Evolutionary conservation across 2,888 invertebrate genomes (phyloP).

Genomic region (Hydriomena furcata): DNA sequence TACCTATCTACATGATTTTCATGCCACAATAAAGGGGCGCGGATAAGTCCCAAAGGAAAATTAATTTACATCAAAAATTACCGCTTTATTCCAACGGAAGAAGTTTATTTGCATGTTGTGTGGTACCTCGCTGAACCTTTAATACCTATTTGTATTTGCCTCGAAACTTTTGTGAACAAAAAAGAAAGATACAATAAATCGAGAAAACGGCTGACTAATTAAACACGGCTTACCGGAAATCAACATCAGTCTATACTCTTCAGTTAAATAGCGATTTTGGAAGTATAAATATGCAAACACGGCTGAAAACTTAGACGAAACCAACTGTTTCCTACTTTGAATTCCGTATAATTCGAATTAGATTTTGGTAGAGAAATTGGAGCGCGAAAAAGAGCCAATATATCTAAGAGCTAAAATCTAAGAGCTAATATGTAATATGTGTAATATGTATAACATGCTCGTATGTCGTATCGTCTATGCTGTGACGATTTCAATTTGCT

Average conservation of each 20-base stretch:
- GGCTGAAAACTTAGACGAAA: background rate
- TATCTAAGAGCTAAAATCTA: too few relatives aligned
- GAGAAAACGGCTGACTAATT: conserved; percentile 4
- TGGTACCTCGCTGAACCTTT: background rate
- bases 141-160: conserved; percentile 1
- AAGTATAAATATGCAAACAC: conserved; percentile 5
- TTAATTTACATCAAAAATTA: conserved; percentile 19
- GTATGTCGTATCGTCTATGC: too few relatives aligned
- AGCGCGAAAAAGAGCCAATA: too few relatives aligned
- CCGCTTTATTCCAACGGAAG: background rate
- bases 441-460: too few relatives aligned
- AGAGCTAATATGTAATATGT: too few relatives aligned
- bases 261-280: conserved; percentile 2
- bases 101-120: background rate
- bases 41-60: conserved; percentile 30
- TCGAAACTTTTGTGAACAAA: conserved; percentile 6
- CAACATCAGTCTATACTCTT: background rate
- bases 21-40: conserved; percentile 15
- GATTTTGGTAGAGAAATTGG: too few relatives aligned
- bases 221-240: conserved; percentile 5
- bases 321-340: background rate
- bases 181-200: conserved; percentile 3
- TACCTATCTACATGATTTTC: conserved; percentile 2
- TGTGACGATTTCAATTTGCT: too few relatives aligned
- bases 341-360: too few relatives aligned